These are phyloP conservation scores for Colletes latitarsis DNA, from an alignment of 1,140 invertebrate species.

Conservation along the genomic window DNA sequence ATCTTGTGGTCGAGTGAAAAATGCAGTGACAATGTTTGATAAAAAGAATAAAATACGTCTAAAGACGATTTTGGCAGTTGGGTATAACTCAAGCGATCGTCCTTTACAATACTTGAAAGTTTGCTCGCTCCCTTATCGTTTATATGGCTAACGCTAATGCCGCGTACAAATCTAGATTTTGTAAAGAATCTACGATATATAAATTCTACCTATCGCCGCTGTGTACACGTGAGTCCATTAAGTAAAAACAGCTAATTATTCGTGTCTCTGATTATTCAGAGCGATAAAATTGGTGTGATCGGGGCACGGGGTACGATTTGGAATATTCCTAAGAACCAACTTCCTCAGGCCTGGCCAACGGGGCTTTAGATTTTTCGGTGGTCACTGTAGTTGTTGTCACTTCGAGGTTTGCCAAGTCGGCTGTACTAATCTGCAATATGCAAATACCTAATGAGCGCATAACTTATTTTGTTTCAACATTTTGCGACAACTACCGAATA, in stretches of 20 bases:
- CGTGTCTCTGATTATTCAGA: slow-evolving; percentile 37
- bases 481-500: neutral
- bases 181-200: slow-evolving; percentile 70
- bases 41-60: slow-evolving; percentile 40
- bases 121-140: slow-evolving; percentile 39
- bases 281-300: slow-evolving; percentile 50
- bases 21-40: slow-evolving; percentile 34
- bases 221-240: slow-evolving; percentile 66
- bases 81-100: slow-evolving; percentile 27
- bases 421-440: slow-evolving; percentile 77
- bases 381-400: slow-evolving; percentile 79
- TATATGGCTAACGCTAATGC: slow-evolving; percentile 51
- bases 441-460: slow-evolving; percentile 9
- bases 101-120: slow-evolving; percentile 37
- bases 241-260: slow-evolving; percentile 57
- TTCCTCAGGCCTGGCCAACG: slow-evolving; percentile 78
- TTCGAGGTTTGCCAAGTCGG: slow-evolving; percentile 78
- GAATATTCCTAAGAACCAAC: slow-evolving; percentile 74
- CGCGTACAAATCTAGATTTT: slow-evolving; percentile 69
- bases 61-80: slow-evolving; percentile 46
- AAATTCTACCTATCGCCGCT: slow-evolving; percentile 69
- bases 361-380: slow-evolving; percentile 78
- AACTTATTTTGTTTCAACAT: neutral
- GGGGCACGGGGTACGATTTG: slow-evolving; percentile 40
- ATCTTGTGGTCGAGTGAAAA: slow-evolving; percentile 36